Percentiles rank a stretch among this genome's conserved stretches.
phyloP scores from a whole-genome alignment of 2,797 vertebrate genomes.

The Galagoides demidoff region DNA sequence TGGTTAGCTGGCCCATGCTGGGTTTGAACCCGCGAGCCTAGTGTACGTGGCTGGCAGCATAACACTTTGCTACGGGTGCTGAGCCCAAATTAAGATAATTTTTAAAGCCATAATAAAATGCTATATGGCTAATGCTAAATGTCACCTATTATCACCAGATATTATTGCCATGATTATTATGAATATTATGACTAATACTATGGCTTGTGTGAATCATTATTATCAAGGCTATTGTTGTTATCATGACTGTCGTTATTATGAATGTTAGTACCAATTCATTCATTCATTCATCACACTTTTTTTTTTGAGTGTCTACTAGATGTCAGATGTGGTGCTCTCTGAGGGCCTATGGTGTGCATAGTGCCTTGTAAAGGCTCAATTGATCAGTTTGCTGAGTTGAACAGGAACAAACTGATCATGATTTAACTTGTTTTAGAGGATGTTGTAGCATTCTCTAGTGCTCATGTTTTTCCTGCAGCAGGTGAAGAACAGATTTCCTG shows the following conservation, averaged over 20 bases:
- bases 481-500: neutral
- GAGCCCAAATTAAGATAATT: neutral
- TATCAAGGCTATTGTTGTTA: neutral
- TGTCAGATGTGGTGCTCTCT: neutral
- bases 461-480: neutral
- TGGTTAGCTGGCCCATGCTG: no score
- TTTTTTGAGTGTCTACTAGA: neutral
- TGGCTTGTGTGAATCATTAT: neutral
- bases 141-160: neutral
- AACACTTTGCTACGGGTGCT: no score
- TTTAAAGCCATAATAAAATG: conserved; percentile 25
- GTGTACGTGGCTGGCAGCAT: no score
- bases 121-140: neutral
- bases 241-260: neutral
- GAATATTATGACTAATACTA: neutral
- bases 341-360: neutral
- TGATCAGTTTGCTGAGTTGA: neutral
- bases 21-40: no score
- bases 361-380: neutral
- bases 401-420: neutral
- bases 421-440: neutral
- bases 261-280: neutral
- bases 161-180: neutral
- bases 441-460: neutral
- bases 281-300: neutral